Evolutionary conservation across 2,113 vertebrate species (phyloP).

Genomic region (Poicephalus gulielmi): DNA sequence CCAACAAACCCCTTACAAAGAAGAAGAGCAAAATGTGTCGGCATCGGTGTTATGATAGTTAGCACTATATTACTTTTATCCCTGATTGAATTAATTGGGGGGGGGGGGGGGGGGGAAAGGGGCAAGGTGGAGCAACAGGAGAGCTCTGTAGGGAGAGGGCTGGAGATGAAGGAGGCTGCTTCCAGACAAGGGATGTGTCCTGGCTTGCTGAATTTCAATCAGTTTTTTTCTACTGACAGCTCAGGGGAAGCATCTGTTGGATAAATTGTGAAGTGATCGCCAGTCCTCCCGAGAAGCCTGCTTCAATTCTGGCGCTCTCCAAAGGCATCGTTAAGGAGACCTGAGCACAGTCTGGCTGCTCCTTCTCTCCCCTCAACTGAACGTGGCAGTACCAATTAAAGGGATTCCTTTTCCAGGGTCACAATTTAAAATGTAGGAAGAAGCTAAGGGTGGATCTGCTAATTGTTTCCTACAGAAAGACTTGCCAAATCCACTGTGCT

Average conservation of each 20-base stretch:
- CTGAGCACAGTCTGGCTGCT: slow-evolving; percentile 4
- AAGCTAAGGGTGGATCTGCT: background rate
- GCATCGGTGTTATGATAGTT: background rate
- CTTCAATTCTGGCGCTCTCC: slow-evolving; percentile 14
- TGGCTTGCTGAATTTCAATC: background rate
- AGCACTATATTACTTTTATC: background rate
- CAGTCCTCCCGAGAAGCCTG: slow-evolving; percentile 16
- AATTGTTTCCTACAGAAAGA: background rate
- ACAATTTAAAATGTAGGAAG: background rate
- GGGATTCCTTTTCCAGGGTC: background rate
- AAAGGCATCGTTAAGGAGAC: slow-evolving; percentile 19
- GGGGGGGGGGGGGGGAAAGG: background rate
- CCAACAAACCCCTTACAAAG: background rate
- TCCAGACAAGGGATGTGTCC: background rate
- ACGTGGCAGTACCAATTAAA: slow-evolving; percentile 41
- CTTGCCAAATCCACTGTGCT: background rate
- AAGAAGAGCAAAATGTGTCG: background rate
- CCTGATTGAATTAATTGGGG: background rate
- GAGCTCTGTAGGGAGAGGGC: background rate
- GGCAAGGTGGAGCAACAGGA: background rate
- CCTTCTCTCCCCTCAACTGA: background rate
- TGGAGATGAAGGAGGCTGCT: background rate
- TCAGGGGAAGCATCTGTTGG: slow-evolving; percentile 36
- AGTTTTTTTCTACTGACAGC: slow-evolving; percentile 12
- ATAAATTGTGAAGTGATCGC: slow-evolving; percentile 10